Base-by-base conservation (phyloP, 2,797 vertebrate genomes). In the Poecilia wingei region DNA sequence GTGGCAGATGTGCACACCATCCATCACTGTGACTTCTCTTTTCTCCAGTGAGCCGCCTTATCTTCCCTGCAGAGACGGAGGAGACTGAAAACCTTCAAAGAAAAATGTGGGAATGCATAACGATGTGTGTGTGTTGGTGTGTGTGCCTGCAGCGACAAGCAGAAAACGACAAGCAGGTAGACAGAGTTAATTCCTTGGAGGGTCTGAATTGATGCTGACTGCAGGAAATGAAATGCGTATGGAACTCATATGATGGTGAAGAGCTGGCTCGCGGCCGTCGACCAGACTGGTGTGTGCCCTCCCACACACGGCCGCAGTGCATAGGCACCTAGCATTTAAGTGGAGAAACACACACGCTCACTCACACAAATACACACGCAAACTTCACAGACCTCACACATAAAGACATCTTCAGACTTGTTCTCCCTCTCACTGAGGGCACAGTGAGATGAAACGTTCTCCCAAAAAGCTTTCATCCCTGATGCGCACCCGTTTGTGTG, bases 171-270 rank as follows among this genome's bases (percentile, higher is more conserved):
- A 77, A 90, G 87, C 82, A 93, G 88, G 84, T 84, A 92, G 91
- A 90, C 90, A 78, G 88, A 90, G 78, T 77, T 92, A 90, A 89
- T 90, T 90, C 92, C 91, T 93, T 36, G 33, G 87, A 92, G 91
- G 84, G 72, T 82, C 82, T 81, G 87, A 92, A 89, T 86, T 90
- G 80, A 88, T 93, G 89, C 87, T 89, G 90, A 92, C 91, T 89
- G 89, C 80, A 92, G 86, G 89, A 92, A 92, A 92, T 91, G 87
- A 89, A 92, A 92, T 85, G 85, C 36, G 31, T 91, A 79, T 87
- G 87, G 87, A 92, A 89, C 77, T 89, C 78, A 68, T 57, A 79
- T 79, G 83, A 73, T 75, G 75, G 76, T 76, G 80, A 83, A 80
- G 79, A 83, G 88, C 84, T 78, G 20, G 86, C 86, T 88, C 53